phyloP scores from a whole-genome alignment of 2,888 invertebrate species.

The Cryptocephalus primarius region DNA sequence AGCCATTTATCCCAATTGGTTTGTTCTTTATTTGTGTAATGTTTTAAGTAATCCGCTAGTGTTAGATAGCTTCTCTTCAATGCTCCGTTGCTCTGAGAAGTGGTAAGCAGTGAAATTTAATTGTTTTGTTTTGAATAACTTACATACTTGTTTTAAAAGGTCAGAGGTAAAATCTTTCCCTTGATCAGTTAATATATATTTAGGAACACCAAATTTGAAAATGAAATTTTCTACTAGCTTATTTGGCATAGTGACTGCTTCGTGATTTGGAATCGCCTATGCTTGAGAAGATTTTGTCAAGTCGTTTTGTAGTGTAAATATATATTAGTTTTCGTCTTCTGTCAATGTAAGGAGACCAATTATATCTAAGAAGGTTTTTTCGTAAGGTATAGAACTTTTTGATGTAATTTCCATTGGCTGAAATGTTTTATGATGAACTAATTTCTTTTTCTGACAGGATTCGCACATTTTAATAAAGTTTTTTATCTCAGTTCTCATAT shows the following conservation, averaged over 20 bases:
- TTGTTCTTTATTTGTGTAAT: conserved; percentile 20
- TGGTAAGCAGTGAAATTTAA: conserved; percentile 22
- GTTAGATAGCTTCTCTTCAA: conserved; percentile 3
- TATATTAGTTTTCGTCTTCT: conserved; percentile 21
- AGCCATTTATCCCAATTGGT: conserved; percentile 27
- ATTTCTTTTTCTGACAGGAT: too few relatives aligned
- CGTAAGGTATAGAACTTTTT: too few relatives aligned
- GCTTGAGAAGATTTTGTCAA: conserved; percentile 27
- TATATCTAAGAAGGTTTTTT: too few relatives aligned
- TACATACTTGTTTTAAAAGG: conserved; percentile 23
- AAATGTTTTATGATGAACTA: too few relatives aligned
- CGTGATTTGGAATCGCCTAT: conserved; percentile 22
- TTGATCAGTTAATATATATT: conserved; percentile 25
- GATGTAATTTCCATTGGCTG: too few relatives aligned
- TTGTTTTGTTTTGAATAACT: conserved; percentile 24
- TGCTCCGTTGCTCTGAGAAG: conserved; percentile 18
- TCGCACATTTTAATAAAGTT: too few relatives aligned
- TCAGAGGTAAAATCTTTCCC: conserved; percentile 28
- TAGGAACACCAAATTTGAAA: conserved; percentile 14
- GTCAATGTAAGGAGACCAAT: conserved; percentile 24
- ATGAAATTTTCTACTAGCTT: conserved; percentile 14
- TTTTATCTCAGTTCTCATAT: too few relatives aligned
- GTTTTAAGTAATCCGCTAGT: conserved; percentile 13
- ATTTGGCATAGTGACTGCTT: conserved; percentile 24
- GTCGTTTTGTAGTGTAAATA: conserved; percentile 27